Base-by-base conservation (phyloP, 2,888 invertebrate genomes). In the Oegoconia quadripuncta region DNA sequence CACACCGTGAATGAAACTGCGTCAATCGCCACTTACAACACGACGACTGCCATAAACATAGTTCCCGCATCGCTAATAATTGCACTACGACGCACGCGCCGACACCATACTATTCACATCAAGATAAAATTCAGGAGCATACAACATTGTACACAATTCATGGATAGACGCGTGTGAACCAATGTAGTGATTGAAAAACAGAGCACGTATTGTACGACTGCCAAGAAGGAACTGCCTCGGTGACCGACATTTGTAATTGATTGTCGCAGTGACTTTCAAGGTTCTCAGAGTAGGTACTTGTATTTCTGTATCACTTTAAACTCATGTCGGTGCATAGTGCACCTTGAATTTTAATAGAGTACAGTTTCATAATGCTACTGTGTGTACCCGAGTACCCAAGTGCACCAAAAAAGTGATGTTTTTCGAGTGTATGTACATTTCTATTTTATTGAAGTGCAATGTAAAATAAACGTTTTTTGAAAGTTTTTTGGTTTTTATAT, bases 191-290 rank as follows among this genome's bases (percentile, higher is more conserved):
- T 35, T 28, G 18, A n/a, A 38, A 17, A 48, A 61, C 55, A 44
- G 55, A 56, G 41, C 49, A 16, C 46, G 56, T 58, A 52, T 54
- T 66, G 61, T 58, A 59, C 25, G 27, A 48, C 44, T 56, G 58
- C 55, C 58, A 61, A 63, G 36, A 35, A 27, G n/a, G 11, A 25
- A 27, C 11, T 22, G 34, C 11, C 13, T 18, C 14, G 14, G 3
- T 34, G 34, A 30, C 34, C 29, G 29, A 34, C 25, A 34, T 34
- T 22, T 12, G 27, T 12, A 15, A n/a, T 23, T 33, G 33, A 33
- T 23, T 27, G 27, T 15, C 15, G 20, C 36, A 29, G 26, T 34
- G 8, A 9, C 9, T 36, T 29, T 30, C 29, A 36, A 36, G 36
- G 36, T 36, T 36, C 14, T 9, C 23, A 8, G 22, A 36, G 27